Evolutionary conservation across 2,797 vertebrate genomes (phyloP), one percentile per base, ranked within the genome.

Genomic region (Cryptoprocta ferox): DNA sequence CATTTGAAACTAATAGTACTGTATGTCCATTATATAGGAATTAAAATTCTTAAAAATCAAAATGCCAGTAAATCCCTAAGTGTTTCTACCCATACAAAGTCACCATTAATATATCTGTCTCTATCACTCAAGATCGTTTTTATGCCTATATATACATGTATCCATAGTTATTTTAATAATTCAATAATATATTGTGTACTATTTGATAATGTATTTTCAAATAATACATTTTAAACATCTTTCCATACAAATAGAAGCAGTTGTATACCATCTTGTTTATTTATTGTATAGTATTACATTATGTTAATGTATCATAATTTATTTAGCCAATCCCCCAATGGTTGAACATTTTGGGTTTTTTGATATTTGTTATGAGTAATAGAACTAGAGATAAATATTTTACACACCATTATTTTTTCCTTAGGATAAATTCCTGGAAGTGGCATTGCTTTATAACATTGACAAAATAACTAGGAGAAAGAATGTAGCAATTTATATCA

Each of bases 391-490:
- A 16, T 92, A 93, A 91, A 65, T 73, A 78, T 59, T 82, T 92
- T 50, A 78, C 5, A 63, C 16, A 71, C 28, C 32, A 88, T 35
- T 53, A 85, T 70, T 91, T 92, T 79, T 93, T 85, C 48, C 73
- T 85, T 79, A 35, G 61, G 50, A 89, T 86, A 82, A 66, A 94
- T 73, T 80, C 30, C 87, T 86, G n/a, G 80, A 92, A 84, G 32
- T 65, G 12, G 26, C 97, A 89, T 79, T 95, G 28, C n/a, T 91
- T 94, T 93, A 83, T 48, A 91, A 92, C 14, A n/a, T 7, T 91
- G 75, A 61, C 61, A 95, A 75, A 93, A 92, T 59, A 70, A 5
- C n/a, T 75, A 86, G 63, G 14, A 96, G 91, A 93, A 94, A 91
- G 3, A 92, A 32, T 32, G 13, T 9, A 66, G 16, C 42, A 65